A percentile compares a stretch with the other conserved stretches of the same genome.
Evolutionary conservation across 92 coral and sea anemone genomes (phyloP).

Genomic region (Paramuricea clavata): DNA sequence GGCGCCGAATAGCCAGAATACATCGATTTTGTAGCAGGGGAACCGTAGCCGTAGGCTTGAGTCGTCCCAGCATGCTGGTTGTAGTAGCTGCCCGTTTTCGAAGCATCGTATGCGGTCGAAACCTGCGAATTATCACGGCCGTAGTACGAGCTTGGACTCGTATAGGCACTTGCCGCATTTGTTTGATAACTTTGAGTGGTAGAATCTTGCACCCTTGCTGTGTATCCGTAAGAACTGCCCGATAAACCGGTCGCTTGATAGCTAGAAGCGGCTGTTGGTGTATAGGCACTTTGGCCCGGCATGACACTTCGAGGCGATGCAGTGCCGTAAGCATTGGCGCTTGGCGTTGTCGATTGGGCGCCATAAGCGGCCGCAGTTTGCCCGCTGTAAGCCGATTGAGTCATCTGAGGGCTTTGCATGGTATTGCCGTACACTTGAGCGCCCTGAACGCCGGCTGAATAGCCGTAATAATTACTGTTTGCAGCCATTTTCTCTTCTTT

Average conservation of each 20-base stretch:
- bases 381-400: conserved; percentile 89
- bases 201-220: conserved; percentile 97
- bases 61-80: conserved; percentile 85
- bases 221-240: conserved; percentile 97
- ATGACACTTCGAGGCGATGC: conserved; percentile 82
- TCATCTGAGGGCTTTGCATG: conserved; percentile 95
- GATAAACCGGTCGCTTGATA: conserved; percentile 76
- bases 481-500: conserved; percentile 82
- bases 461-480: conserved; percentile 94
- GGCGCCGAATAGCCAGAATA: conserved; percentile 30
- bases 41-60: conserved; percentile 89
- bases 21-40: conserved; percentile 70
- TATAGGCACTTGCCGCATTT: conserved; percentile 83
- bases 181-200: conserved; percentile 87
- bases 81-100: conserved; percentile 68
- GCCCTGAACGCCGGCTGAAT: conserved; percentile 97
- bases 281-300: conserved; percentile 80
- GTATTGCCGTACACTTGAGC: conserved; percentile 92
- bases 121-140: conserved; percentile 86
- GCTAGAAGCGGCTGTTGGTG: conserved; percentile 85
- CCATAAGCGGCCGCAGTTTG: conserved; percentile 95
- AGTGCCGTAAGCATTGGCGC: conserved; percentile 92
- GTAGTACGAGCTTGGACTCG: conserved; percentile 86
- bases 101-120: conserved; percentile 48
- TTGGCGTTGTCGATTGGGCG: conserved; percentile 90